phyloP scores from a whole-genome alignment of 2,888 invertebrate species.

The Allacma fusca region DNA sequence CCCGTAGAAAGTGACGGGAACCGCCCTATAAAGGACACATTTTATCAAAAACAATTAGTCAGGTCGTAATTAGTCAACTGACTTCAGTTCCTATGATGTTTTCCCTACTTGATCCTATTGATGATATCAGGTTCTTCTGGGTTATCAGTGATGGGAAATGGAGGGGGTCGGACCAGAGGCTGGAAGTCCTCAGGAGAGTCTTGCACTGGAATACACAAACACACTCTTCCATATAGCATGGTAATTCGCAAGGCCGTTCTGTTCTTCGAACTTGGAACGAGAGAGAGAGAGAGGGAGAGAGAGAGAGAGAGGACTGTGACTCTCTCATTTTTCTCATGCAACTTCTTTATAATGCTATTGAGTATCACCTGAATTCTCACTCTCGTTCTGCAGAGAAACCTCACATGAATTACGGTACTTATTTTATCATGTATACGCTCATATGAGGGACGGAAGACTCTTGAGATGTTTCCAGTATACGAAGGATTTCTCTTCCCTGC shows the following conservation, averaged over 20 bases:
- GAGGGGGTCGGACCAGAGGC: slow-evolving; percentile 15
- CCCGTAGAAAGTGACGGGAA: slow-evolving; percentile 1
- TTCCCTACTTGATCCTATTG: neutral
- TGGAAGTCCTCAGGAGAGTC: neutral
- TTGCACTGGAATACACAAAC: neutral
- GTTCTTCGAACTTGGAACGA: neutral
- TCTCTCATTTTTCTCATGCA: neutral
- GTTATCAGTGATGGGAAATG: neutral
- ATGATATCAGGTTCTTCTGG: neutral
- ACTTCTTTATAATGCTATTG: neutral
- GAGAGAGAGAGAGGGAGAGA: too few relatives aligned
- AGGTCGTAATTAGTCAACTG: slow-evolving; percentile 18
- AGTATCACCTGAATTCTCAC: slow-evolving; percentile 8
- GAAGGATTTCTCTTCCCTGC: too few relatives aligned
- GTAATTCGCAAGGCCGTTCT: slow-evolving; percentile 39
- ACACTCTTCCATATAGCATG: neutral
- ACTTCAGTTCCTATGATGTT: neutral
- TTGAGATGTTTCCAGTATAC: too few relatives aligned
- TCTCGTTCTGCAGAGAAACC: neutral
- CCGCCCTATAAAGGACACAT: neutral
- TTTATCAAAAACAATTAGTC: slow-evolving; percentile 24
- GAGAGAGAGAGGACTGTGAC: neutral
- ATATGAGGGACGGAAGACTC: neutral
- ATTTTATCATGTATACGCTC: too few relatives aligned
- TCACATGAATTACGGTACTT: neutral